Base-by-base conservation (phyloP, 2,888 invertebrate species). In the Gisinianus flammeolus region DNA sequence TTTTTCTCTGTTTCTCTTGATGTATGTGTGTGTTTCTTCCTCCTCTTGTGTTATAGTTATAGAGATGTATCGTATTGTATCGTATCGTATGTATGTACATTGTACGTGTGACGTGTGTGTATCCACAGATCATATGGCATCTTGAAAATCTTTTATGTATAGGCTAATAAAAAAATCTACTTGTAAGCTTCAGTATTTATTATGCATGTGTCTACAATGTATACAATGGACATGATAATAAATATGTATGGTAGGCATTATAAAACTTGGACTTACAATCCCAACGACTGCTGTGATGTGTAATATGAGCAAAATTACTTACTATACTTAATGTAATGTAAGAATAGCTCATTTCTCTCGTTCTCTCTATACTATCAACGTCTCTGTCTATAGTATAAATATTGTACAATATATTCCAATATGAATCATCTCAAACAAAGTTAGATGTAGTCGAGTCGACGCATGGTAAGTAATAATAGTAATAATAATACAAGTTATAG, bases 251-350 rank as follows among this genome's bases (percentile, higher is more conserved):
- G 19, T 12, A 4, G 19, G 3, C 19, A 44, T 6, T 44, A n/a
- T n/a, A n/a, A n/a, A n/a, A n/a, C n/a, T n/a, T n/a, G 2, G 12
- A 44, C 44, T 16, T 44, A 2, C 2, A 16, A 44, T 44, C 19
- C 44, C 19, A 44, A 44, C 12, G 12, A 2, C 19, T 16, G 19
- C 22, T 58, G 62, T 62, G 62, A 62, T 62, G 62, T 62, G 62
- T n/a, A n/a, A 62, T 62, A 62, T 62, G 62, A 62, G 62, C 62
- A 62, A 28, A 62, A 62, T 62, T 62, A 62, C 26, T 62, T 12
- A n/a, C n/a, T 8, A 56, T 56, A 5, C 8, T n/a, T n/a, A 24
- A 58, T n/a, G 58, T 58, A 58, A 22, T 24, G 58, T 24, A 58
- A n/a, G 24, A 58, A 24, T 58, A 58, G 19, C 4, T 10, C 4